These are phyloP conservation scores for Entelurus aequoreus DNA, from an alignment of 2,113 vertebrate species.

Conservation along the genomic window DNA sequence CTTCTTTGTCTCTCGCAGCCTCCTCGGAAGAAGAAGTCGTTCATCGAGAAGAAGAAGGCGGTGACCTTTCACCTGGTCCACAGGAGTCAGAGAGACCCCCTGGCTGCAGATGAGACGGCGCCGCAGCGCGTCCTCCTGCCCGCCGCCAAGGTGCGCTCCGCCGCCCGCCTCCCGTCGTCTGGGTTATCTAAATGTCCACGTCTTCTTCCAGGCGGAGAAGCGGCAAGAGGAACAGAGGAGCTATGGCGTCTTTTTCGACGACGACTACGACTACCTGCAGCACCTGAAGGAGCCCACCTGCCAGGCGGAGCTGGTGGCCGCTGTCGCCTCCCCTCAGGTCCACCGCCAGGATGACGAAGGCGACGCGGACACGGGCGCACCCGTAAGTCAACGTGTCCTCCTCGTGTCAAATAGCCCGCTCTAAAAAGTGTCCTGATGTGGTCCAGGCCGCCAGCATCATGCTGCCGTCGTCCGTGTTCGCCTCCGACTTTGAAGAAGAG, in stretches of 20 bases:
- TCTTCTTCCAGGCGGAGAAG: slow-evolving; percentile 65
- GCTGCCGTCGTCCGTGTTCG: slow-evolving; percentile 94
- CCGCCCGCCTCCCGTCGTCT: background rate
- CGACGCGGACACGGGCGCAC: slow-evolving; percentile 23
- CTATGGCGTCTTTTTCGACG: slow-evolving; percentile 93
- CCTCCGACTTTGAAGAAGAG: slow-evolving; percentile 94
- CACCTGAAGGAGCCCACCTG: slow-evolving; percentile 82
- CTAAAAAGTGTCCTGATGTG: background rate
- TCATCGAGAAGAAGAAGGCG: slow-evolving; percentile 94
- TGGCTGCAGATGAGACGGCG: slow-evolving; percentile 89
- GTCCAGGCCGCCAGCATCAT: slow-evolving; percentile 79
- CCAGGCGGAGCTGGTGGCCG: slow-evolving; percentile 76
- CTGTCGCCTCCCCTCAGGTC: slow-evolving; percentile 14
- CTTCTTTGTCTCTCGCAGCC: slow-evolving; percentile 71
- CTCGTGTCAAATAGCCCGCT: background rate
- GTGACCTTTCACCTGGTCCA: slow-evolving; percentile 96
- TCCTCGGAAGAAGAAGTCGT: slow-evolving; percentile 91
- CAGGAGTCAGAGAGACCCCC: slow-evolving; percentile 90
- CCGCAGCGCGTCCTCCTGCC: slow-evolving; percentile 91
- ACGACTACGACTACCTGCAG: slow-evolving; percentile 94
- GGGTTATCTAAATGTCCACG: background rate
- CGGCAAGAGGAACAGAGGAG: slow-evolving; percentile 82
- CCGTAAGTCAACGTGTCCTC: slow-evolving; percentile 60
- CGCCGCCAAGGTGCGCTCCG: slow-evolving; percentile 56
- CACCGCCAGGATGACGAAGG: slow-evolving; percentile 32